Evolutionary conservation across 2,797 vertebrate species (phyloP).

Genomic region (Sebastes hubbsi): DNA sequence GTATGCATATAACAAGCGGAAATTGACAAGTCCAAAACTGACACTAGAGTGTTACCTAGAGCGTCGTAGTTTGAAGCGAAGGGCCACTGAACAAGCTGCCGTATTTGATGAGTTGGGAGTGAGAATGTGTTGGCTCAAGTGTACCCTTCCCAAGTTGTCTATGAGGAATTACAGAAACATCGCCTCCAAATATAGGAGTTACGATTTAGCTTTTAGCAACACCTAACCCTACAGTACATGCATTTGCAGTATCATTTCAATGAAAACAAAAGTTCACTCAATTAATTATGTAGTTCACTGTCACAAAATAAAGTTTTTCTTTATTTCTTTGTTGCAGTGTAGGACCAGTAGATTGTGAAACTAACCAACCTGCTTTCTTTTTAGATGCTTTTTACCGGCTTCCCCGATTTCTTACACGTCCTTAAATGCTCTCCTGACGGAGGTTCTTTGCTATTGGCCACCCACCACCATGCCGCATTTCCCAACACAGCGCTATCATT

Average conservation of each 20-base stretch:
- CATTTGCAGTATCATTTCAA: not conserved
- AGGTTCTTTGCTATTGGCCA: not conserved
- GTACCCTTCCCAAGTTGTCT: too few relatives aligned
- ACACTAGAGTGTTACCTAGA: too few relatives aligned
- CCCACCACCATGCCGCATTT: not conserved
- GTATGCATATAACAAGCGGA: too few relatives aligned
- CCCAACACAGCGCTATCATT: not conserved
- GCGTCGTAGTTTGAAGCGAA: too few relatives aligned
- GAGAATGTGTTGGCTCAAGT: not conserved
- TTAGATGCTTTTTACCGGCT: not conserved
- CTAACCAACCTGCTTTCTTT: not conserved
- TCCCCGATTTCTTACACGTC: not conserved
- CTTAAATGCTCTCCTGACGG: not conserved
- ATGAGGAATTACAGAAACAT: not conserved
- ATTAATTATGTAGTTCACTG: not conserved
- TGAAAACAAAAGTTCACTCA: not conserved
- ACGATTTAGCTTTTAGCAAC: too few relatives aligned
- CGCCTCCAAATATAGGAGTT: not conserved
- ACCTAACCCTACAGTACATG: not conserved
- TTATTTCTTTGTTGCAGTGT: not conserved
- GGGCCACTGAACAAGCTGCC: not conserved
- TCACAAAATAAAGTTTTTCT: not conserved
- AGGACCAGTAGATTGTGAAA: too few relatives aligned
- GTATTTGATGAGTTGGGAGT: not conserved
- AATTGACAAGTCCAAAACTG: too few relatives aligned